Percentiles rank a stretch among this genome's conserved stretches.
Conservation (phyloP, 2,888 invertebrate genomes). For the Cybosia mesomella region DNA sequence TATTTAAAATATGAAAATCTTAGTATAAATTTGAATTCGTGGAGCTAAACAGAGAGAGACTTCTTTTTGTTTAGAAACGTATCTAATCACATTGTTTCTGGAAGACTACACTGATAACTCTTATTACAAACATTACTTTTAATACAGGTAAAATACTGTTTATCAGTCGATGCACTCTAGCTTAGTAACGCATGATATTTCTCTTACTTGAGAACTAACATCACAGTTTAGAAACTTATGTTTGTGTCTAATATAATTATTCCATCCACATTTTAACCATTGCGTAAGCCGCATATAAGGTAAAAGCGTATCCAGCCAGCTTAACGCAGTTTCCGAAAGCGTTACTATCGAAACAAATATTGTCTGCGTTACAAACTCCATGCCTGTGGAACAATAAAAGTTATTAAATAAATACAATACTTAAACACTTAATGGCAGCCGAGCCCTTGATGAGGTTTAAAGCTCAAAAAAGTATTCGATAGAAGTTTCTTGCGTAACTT, state of each 20-base stretch:
- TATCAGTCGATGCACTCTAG: not conserved
- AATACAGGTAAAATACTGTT: not conserved
- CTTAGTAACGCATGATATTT: not conserved
- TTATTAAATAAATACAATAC: not conserved
- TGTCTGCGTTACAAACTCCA: not conserved
- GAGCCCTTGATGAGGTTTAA: too few relatives aligned
- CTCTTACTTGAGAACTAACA: not conserved
- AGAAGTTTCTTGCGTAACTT: too few relatives aligned
- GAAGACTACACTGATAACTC: not conserved
- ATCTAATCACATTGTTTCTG: not conserved
- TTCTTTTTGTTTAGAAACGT: not conserved
- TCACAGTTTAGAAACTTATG: not conserved
- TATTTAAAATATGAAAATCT: not conserved
- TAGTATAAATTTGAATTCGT: not conserved
- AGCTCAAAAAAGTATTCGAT: too few relatives aligned
- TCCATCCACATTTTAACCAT: slow-evolving; percentile 8
- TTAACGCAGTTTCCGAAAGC: not conserved
- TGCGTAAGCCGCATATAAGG: slow-evolving; percentile 1
- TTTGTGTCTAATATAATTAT: not conserved
- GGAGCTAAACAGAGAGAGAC: too few relatives aligned
- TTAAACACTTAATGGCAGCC: not conserved
- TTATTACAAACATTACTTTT: not conserved
- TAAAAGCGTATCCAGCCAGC: slow-evolving; percentile 7
- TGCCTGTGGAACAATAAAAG: slow-evolving; percentile 7
- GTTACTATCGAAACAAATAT: not conserved